These are phyloP conservation scores for Drosophila acutilabella DNA, from an alignment of 2,888 invertebrate genomes.

Conservation along the genomic window DNA sequence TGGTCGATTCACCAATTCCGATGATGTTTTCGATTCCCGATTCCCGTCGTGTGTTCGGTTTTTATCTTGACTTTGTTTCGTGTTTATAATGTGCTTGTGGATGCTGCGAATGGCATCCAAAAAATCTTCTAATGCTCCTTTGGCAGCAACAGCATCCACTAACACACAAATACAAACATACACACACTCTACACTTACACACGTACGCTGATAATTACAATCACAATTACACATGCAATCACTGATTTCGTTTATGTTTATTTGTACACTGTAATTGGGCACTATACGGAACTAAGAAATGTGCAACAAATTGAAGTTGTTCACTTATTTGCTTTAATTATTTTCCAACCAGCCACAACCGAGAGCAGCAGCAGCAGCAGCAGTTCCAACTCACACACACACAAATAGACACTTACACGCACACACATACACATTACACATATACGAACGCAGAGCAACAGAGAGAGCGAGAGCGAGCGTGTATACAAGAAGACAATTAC, in stretches of 20 bases:
- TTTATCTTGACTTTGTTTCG: constrained; percentile 35
- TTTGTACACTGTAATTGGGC: constrained; percentile 25
- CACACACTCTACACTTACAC: constrained; percentile 19
- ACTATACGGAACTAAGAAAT: constrained; percentile 35
- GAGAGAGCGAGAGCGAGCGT: constrained; percentile 52
- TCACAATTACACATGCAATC: constrained; percentile 16
- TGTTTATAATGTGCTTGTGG: constrained; percentile 42
- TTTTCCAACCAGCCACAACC: constrained; percentile 48
- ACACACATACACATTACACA: constrained; percentile 44
- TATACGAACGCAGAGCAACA: constrained; percentile 15
- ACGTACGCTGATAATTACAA: background rate
- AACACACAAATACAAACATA: constrained; percentile 20
- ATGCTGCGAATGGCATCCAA: constrained; percentile 62
- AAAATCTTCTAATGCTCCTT: constrained; percentile 53
- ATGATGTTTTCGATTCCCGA: constrained; percentile 17
- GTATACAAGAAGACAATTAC: constrained; percentile 78
- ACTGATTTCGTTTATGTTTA: constrained; percentile 44
- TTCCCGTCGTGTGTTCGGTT: constrained; percentile 41
- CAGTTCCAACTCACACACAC: constrained; percentile 38
- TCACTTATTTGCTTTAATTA: constrained; percentile 74
- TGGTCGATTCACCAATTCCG: constrained; percentile 45
- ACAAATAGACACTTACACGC: constrained; percentile 25
- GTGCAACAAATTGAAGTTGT: constrained; percentile 66
- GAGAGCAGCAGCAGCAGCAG: constrained; percentile 31
- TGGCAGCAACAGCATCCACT: constrained; percentile 58